Percentiles rank a stretch among this genome's conserved stretches.
These are phyloP conservation scores for Calephelis nemesis DNA, from an alignment of 1,140 invertebrate species.

Conservation along the genomic window DNA sequence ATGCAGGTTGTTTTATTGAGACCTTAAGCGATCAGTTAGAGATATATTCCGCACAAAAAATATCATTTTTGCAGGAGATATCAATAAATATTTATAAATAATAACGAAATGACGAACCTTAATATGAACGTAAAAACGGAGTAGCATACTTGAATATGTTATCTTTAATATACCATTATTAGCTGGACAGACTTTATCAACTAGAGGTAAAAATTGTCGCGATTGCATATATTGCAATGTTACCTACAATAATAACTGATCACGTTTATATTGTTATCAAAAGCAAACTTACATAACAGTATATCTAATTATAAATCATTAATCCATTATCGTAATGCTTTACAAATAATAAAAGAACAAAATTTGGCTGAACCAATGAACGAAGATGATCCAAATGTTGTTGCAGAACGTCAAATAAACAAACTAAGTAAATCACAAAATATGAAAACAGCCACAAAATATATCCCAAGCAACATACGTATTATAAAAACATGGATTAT, in stretches of 20 bases:
- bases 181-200: slow-evolving; percentile 17
- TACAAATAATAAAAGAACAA: background rate
- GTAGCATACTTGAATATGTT: background rate
- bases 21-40: no score
- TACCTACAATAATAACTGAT: slow-evolving; percentile 18
- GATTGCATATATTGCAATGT: slow-evolving; percentile 15
- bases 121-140: background rate
- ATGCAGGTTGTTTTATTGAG: no score
- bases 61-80: slow-evolving; percentile 6
- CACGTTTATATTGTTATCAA: background rate
- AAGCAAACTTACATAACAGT: background rate
- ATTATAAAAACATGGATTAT: no score
- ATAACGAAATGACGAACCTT: no score
- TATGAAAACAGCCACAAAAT: no score
- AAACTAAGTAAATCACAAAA: no score
- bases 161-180: background rate
- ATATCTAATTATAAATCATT: background rate
- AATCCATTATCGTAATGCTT: background rate
- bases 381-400: no score
- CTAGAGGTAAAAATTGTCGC: slow-evolving; percentile 13
- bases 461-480: no score
- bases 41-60: background rate
- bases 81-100: slow-evolving; percentile 1
- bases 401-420: no score
- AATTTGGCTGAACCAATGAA: no score